Percentiles rank a stretch among this genome's conserved stretches.
These are phyloP conservation scores for Rutilus rutilus DNA, from an alignment of 2,113 vertebrate species.

Conservation along the genomic window DNA sequence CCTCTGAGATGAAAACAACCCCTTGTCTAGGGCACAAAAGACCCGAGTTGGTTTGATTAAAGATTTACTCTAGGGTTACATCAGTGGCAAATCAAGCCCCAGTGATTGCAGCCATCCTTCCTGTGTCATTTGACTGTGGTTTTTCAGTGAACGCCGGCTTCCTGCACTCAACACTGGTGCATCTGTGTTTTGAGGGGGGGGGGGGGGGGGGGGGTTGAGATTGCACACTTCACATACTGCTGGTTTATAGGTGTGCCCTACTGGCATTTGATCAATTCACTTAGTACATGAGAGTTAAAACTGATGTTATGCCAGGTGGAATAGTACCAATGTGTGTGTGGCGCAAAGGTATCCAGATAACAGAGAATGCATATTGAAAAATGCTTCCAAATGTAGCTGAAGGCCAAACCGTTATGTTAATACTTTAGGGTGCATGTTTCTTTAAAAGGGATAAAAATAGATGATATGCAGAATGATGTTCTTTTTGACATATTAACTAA, in stretches of 20 bases:
- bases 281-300: not conserved
- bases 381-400: not conserved
- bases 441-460: not conserved
- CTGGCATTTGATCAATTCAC: not conserved
- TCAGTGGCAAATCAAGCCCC: not conserved
- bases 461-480: not conserved
- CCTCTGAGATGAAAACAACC: conserved; percentile 45
- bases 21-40: not conserved
- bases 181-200: conserved; percentile 2
- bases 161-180: conserved; percentile 3
- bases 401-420: not conserved
- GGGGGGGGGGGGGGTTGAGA: not conserved
- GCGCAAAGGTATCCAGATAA: not conserved
- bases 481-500: not conserved
- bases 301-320: conserved; percentile 19
- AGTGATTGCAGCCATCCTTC: not conserved
- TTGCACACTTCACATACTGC: conserved; percentile 5
- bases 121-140: conserved; percentile 33
- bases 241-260: conserved; percentile 6
- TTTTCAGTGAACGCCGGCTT: not conserved
- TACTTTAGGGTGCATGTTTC: not conserved
- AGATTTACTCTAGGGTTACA: conserved; percentile 8
- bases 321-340: not conserved
- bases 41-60: conserved; percentile 19
- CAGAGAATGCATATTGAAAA: not conserved